Base-by-base conservation (phyloP, 2,888 invertebrate genomes). In the Poecilus cupreus region DNA sequence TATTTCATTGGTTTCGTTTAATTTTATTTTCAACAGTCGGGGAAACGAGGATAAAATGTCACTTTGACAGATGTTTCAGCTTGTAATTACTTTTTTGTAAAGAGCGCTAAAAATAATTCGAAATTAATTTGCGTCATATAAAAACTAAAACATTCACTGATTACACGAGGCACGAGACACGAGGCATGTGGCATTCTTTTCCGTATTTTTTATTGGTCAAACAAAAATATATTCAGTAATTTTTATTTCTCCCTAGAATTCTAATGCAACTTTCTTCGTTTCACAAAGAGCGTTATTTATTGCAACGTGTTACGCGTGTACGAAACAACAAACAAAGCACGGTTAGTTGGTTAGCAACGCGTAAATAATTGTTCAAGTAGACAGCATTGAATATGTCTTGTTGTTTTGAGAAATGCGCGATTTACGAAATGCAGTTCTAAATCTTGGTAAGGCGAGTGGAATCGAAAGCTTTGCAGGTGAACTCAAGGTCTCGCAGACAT, bases 181-280 rank as follows among this genome's bases (percentile, higher is more conserved):
- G 51, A 18, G 8, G 13, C 46, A 5, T 32, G 4, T 32, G 32
- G 3, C 1, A 32, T 51, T 51, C 51, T 51, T 13, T 51, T 51
- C 51, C 20, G 51, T 51, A 18, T 51, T 18, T 51, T 51, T 51
- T 32, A 51, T 51, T 51, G 5, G 13, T 0, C 13, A 8, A 10
- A 18, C 20, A 51, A 51, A 51, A 51, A 51, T 51, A 13, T 3
- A 13, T 8, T 10, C 18, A 43, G 13, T 43, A n/a, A 68, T 68
- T 68, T 68, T 68, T 37, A 37, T 68, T 60, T 57, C 22, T 22
- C 18, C 24, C 24, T 60, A 60, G n/a, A 60, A 60, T 60, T 37
- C 64, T 68, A 68, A 72, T 24, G 24, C 57, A 75, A 77, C 77
- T 77, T 77, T 77, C 77, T 77, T 77, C 43, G 18, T 54, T 76